Evolutionary conservation across 2,113 vertebrate genomes (phyloP).

Genomic region (Takifugu flavidus): DNA sequence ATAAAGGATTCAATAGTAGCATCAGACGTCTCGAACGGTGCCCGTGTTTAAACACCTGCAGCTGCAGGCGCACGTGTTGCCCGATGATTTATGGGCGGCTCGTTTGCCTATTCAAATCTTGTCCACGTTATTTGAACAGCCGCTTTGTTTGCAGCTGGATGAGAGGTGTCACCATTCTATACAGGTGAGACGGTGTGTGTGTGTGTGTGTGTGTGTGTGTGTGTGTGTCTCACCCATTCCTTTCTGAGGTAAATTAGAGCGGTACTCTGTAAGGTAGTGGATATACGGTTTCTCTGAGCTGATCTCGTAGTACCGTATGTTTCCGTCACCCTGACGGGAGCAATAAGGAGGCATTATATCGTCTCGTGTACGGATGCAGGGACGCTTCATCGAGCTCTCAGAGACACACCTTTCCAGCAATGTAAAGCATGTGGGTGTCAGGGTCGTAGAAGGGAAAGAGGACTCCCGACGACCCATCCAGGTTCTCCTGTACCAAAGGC

Average conservation of each 20-base stretch:
- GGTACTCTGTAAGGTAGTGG: constrained; percentile 85
- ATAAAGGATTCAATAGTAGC: not conserved
- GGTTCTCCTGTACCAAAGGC: constrained; percentile 85
- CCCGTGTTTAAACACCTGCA: not conserved
- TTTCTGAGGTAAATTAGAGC: constrained; percentile 86
- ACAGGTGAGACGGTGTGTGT: not conserved
- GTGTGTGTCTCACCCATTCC: constrained; percentile 81
- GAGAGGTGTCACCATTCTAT: not conserved
- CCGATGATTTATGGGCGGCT: constrained; percentile 1
- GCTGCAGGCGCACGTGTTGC: constrained; percentile 1
- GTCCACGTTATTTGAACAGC: constrained; percentile 47
- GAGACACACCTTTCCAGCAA: constrained; percentile 86
- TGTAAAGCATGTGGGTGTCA: constrained; percentile 87
- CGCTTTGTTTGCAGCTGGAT: constrained; percentile 48
- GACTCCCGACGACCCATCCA: constrained; percentile 86
- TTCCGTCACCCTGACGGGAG: constrained; percentile 84
- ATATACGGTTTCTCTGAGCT: constrained; percentile 84
- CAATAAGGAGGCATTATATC: not conserved
- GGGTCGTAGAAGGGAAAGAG: constrained; percentile 88
- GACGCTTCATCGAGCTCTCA: not conserved
- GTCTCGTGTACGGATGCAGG: not conserved
- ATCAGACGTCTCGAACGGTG: not conserved
- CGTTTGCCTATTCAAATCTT: constrained; percentile 62
- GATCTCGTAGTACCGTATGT: constrained; percentile 91
- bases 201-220: not conserved